Evolutionary conservation across 2,113 vertebrate genomes (phyloP).

Genomic region (Podocnemis expansa): DNA sequence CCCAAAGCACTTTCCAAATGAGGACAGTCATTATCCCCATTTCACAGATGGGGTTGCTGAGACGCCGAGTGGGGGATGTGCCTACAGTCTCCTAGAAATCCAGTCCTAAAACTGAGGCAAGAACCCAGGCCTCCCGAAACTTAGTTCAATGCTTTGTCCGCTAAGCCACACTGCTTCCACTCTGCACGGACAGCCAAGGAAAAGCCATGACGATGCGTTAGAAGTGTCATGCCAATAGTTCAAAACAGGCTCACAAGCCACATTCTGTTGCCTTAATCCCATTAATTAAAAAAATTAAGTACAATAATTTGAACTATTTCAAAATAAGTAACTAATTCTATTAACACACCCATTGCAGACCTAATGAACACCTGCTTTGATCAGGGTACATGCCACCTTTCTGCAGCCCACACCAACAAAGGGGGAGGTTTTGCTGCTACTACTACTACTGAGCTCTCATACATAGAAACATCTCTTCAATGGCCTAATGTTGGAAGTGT

Average conservation of each 20-base stretch:
- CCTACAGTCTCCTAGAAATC: background rate
- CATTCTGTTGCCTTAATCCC: background rate
- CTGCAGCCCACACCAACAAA: background rate
- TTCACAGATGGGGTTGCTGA: background rate
- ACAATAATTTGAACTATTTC: background rate
- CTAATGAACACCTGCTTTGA: background rate
- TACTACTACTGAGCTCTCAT: background rate
- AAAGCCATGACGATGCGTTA: accelerated
- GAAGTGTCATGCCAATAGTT: background rate
- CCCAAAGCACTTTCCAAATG: background rate
- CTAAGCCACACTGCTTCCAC: accelerated
- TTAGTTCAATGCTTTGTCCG: background rate
- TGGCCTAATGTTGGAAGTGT: conserved; percentile 45
- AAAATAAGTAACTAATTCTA: background rate
- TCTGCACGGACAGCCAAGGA: accelerated
- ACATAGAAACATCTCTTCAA: conserved; percentile 30
- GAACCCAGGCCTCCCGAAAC: background rate
- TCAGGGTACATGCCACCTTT: accelerated
- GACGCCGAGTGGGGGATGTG: too few relatives aligned
- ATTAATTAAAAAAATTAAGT: background rate
- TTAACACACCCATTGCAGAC: too few relatives aligned
- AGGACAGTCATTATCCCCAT: background rate
- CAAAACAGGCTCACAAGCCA: background rate
- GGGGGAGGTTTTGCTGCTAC: background rate
- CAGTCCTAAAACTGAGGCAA: background rate